Base-by-base conservation (phyloP, 1,140 invertebrate genomes). In the Delia radicum region DNA sequence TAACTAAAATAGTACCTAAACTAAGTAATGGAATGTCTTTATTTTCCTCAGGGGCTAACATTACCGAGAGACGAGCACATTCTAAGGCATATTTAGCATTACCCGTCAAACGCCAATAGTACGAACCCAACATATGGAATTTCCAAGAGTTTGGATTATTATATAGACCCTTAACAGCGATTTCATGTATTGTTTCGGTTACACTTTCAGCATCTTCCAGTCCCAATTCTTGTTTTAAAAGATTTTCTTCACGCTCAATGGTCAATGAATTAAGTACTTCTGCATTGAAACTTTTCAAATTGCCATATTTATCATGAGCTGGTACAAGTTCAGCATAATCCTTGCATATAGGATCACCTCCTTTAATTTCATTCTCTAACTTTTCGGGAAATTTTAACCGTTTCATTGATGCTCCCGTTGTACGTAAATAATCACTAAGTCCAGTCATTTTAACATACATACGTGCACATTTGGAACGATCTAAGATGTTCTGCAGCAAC, bases 31-130 rank as follows among this genome's bases (percentile, higher is more conserved):
- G 91, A 76, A 96, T 91, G 86, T 95, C 94, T 84, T 93, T 92
- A 31, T 80, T 91, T 91, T 75, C 91, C 87, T 29, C 92, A 91
- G 37, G 94, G 93, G 67, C 93, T 92, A 42, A 93, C 92, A 87
- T 91, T 92, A 84, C 88, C 31, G 95, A 93, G 79, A 94, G 85
- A 18, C 94, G 88, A 21, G 92, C 90, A 87, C 95, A 96, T 82
- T 96, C 94, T 69, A 96, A 87, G 10, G 94, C 94, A 82, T 93
- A 91, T 29, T 90, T 89, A 8, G 93, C 91, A 83, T 95, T 90
- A 28, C 95, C 95, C 81, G 90, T 91, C 2, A 94, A 91, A 71
- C 94, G 89, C 95, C 94, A 96, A 87, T 94, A 96, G 74, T 96
- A 91, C 15, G 94, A 91, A 61, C 93, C 94, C 80, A 96, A 88